Evolutionary conservation across 2,888 invertebrate species (phyloP).

Genomic region (Mesodorylaimus sp.): DNA sequence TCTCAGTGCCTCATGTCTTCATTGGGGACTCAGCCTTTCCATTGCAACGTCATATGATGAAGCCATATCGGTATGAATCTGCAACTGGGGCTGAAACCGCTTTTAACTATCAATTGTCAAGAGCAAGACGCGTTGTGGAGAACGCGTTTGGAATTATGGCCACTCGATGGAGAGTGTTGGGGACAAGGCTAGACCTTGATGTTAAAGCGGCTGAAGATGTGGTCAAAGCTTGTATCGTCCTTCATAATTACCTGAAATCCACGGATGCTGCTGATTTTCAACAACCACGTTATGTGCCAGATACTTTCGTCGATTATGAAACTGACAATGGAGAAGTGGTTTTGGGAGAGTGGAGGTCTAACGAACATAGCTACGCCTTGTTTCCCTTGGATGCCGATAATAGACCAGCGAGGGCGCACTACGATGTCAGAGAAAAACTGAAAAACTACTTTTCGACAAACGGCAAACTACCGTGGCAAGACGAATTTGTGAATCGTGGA

Average conservation of each 20-base stretch:
- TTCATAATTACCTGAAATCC: neutral
- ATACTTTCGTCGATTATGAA: no score
- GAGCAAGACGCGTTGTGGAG: conserved; percentile 12
- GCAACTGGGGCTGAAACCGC: neutral
- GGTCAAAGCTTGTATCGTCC: neutral
- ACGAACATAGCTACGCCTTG: neutral
- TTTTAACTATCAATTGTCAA: conserved; percentile 10
- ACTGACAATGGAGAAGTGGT: neutral
- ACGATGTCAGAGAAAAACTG: no score
- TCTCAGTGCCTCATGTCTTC: neutral
- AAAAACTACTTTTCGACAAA: no score
- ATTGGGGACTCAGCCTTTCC: neutral
- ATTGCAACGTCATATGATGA: neutral
- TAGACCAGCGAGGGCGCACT: no score
- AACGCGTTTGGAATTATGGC: conserved; percentile 13
- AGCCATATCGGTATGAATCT: neutral
- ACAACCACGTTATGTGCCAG: no score
- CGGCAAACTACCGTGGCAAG: no score
- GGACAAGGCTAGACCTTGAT: neutral
- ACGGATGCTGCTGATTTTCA: no score
- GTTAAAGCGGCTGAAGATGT: neutral
- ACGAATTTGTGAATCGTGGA: no score
- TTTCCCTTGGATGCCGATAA: neutral
- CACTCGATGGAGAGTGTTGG: neutral
- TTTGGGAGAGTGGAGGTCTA: neutral